Evolutionary conservation across 1,140 invertebrate genomes (phyloP).

Genomic region (Anastrepha obliqua): DNA sequence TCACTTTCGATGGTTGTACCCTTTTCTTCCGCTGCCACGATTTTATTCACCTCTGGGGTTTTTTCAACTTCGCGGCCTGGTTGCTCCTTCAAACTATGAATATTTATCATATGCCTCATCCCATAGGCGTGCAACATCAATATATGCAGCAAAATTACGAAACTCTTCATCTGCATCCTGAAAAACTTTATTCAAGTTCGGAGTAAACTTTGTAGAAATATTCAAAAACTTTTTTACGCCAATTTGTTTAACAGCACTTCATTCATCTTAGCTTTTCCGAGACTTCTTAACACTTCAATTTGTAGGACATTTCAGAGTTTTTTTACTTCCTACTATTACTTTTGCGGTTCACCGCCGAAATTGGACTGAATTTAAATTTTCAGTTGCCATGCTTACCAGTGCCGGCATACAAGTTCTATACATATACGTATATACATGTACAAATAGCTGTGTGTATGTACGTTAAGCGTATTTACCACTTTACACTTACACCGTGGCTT

Average conservation of each 20-base stretch:
- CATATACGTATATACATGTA: too few species aligned
- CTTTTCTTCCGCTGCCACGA: neutral
- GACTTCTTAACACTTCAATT: conserved; percentile 47
- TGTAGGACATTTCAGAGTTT: neutral
- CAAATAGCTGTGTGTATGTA: neutral
- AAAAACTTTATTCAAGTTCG: conserved; percentile 34
- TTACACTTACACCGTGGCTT: neutral
- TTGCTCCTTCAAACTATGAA: neutral
- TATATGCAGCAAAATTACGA: conserved; percentile 11
- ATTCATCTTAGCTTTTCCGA: conserved; percentile 13
- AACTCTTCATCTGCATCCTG: conserved; percentile 28
- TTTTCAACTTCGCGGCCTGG: too few species aligned
- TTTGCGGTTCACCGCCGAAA: conserved; percentile 35
- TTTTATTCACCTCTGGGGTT: neutral
- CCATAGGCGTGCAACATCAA: neutral
- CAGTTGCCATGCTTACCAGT: neutral
- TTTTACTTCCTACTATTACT: conserved; percentile 1
- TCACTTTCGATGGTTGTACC: neutral
- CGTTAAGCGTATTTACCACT: neutral
- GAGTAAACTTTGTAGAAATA: conserved; percentile 19
- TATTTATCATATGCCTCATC: neutral
- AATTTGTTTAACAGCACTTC: conserved; percentile 31
- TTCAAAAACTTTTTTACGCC: conserved; percentile 45
- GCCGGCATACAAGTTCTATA: neutral
- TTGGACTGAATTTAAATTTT: conserved; percentile 18